Conservation (phyloP, 2,888 invertebrate genomes). For the Drosophila greeni region DNA sequence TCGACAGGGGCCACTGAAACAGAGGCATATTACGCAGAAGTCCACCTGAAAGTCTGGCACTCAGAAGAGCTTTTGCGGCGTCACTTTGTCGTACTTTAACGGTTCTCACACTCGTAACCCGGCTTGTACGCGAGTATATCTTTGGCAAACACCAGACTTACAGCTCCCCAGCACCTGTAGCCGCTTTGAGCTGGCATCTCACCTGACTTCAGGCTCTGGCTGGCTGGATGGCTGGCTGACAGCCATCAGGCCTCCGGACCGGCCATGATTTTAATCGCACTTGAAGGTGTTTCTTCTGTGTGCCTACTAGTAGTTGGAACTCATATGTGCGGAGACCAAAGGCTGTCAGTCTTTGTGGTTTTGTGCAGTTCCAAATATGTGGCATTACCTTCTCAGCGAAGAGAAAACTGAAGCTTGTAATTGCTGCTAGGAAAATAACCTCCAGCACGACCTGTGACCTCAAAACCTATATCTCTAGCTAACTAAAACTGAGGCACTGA, state of each 20-base stretch:
- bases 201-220: slow-evolving; percentile 13
- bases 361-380: slow-evolving; percentile 15
- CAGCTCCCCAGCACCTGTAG: slow-evolving; percentile 48
- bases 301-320: slow-evolving; percentile 14
- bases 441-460: slow-evolving; percentile 4
- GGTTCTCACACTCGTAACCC: slow-evolving; percentile 69
- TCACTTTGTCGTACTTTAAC: slow-evolving; percentile 67
- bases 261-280: slow-evolving; percentile 40
- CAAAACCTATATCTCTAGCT: background rate
- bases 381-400: slow-evolving; percentile 13
- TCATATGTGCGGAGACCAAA: slow-evolving; percentile 6
- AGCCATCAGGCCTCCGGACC: slow-evolving; percentile 41
- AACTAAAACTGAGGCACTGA: background rate
- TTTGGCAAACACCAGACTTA: slow-evolving; percentile 74
- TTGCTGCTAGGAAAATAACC: slow-evolving; percentile 5
- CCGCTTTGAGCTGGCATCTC: slow-evolving; percentile 6
- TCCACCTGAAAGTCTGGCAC: slow-evolving; percentile 25
- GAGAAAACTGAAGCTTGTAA: slow-evolving; percentile 14
- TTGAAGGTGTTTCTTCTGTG: slow-evolving; percentile 43
- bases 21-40: slow-evolving; percentile 33
- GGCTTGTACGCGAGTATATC: slow-evolving; percentile 58
- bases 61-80: slow-evolving; percentile 50
- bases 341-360: slow-evolving; percentile 13
- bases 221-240: slow-evolving; percentile 47
- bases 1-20: slow-evolving; percentile 36